phyloP scores from a whole-genome alignment of 2,888 invertebrate species.

The Diaprepes abbreviatus region DNA sequence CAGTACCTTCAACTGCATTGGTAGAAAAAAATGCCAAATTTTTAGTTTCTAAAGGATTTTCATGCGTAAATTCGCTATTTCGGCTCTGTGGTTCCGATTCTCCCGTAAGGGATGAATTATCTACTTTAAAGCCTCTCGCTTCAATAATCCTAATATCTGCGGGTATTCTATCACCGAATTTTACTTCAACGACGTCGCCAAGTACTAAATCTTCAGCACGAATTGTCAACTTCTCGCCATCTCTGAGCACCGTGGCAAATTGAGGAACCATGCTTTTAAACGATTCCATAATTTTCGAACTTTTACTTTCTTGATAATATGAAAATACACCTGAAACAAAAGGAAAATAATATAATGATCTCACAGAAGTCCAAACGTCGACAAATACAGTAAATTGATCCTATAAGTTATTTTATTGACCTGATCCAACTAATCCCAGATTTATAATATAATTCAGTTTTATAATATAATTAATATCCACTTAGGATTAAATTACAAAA shows the following conservation, averaged over 20 bases:
- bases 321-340: constrained; percentile 85
- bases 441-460: too few species aligned
- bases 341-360: too few species aligned
- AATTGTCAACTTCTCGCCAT: constrained; percentile 92
- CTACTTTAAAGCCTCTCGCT: constrained; percentile 95
- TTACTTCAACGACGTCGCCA: constrained; percentile 98
- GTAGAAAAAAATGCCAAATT: constrained; percentile 97
- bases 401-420: too few species aligned
- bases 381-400: too few species aligned
- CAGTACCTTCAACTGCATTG: constrained; percentile 93
- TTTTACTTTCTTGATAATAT: constrained; percentile 99
- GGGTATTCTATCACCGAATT: constrained; percentile 98
- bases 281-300: constrained; percentile 98
- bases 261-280: constrained; percentile 99
- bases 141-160: constrained; percentile 97
- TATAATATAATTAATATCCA: too few species aligned
- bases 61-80: constrained; percentile 90
- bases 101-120: constrained; percentile 95
- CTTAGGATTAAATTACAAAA: too few species aligned
- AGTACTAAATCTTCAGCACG: constrained; percentile 95
- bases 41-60: constrained; percentile 95
- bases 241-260: constrained; percentile 94
- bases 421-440: too few species aligned
- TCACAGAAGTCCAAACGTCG: too few species aligned
- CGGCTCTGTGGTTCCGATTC: constrained; percentile 97